phyloP scores from a whole-genome alignment of 2,797 vertebrate species.

The Propithecus deckenii region DNA sequence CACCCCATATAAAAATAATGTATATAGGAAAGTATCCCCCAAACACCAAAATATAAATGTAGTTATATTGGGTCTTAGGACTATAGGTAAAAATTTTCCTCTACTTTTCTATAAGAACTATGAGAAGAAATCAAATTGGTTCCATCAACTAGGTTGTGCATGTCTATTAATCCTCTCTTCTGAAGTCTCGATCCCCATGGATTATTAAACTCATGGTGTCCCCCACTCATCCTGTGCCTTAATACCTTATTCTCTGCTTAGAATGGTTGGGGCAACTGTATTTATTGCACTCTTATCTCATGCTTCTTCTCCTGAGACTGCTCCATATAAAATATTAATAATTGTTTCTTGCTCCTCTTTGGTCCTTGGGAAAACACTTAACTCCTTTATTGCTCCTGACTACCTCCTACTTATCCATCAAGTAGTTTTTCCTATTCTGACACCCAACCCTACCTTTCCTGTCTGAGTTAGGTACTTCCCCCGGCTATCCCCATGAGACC shows the following conservation, averaged over 20 bases:
- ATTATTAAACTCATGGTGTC: not conserved
- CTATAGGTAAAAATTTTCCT: not conserved
- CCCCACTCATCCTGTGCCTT: not conserved
- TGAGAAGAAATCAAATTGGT: not conserved
- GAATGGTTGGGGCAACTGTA: not conserved
- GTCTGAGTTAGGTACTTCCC: not conserved
- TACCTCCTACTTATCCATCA: not conserved
- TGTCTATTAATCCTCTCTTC: not conserved
- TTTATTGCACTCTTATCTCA: not conserved
- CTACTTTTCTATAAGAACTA: not conserved
- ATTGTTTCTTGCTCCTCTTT: not conserved
- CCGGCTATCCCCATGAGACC: not conserved
- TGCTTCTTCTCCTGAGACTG: not conserved
- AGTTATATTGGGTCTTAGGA: not conserved
- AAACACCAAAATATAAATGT: slow-evolving; percentile 11
- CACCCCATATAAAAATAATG: not conserved
- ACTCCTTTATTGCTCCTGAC: not conserved
- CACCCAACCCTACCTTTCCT: not conserved
- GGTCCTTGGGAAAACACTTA: not conserved
- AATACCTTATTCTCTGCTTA: not conserved
- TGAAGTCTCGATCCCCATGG: not conserved
- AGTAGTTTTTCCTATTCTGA: not conserved
- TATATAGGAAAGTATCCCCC: not conserved
- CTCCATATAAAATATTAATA: not conserved
- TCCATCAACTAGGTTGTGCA: not conserved